Conservation (phyloP, 2,888 invertebrate genomes). For the Sclerodermus sp. region DNA sequence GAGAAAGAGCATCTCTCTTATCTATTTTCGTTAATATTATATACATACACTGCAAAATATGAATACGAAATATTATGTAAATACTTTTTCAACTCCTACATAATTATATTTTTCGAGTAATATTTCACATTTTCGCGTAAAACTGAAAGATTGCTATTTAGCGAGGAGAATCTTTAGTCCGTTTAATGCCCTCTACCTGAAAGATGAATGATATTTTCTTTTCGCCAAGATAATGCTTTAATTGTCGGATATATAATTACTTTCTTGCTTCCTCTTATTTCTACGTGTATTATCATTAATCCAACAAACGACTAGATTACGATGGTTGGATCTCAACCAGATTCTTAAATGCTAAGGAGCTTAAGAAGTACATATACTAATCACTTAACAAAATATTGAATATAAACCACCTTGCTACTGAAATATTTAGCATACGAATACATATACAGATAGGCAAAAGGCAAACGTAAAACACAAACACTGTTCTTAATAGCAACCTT, state of each 20-base stretch:
- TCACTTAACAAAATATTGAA: constrained; percentile 36
- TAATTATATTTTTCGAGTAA: too few species aligned
- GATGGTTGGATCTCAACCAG: constrained; percentile 48
- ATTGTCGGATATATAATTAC: background rate
- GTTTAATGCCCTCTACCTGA: too few species aligned
- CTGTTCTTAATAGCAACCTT: constrained; percentile 17
- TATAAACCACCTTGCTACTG: constrained; percentile 34
- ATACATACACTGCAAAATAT: too few species aligned
- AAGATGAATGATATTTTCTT: background rate
- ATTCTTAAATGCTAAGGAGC: constrained; percentile 48
- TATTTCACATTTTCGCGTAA: too few species aligned
- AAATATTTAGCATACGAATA: constrained; percentile 24
- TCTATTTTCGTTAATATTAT: too few species aligned
- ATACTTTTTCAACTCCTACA: too few species aligned
- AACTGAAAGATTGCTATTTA: too few species aligned
- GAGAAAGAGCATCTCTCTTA: too few species aligned
- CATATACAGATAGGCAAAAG: constrained; percentile 30
- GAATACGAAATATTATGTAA: too few species aligned
- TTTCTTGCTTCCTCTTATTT: too few species aligned
- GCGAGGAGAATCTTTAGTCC: too few species aligned
- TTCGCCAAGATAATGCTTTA: background rate
- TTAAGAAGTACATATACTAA: constrained; percentile 27
- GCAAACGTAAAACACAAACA: constrained; percentile 22
- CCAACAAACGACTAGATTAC: constrained; percentile 55
- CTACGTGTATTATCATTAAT: constrained; percentile 24